Evolutionary conservation across 2,888 invertebrate species (phyloP), one percentile per base, ranked within the genome.

Genomic region (Maniola hyperantus): DNA sequence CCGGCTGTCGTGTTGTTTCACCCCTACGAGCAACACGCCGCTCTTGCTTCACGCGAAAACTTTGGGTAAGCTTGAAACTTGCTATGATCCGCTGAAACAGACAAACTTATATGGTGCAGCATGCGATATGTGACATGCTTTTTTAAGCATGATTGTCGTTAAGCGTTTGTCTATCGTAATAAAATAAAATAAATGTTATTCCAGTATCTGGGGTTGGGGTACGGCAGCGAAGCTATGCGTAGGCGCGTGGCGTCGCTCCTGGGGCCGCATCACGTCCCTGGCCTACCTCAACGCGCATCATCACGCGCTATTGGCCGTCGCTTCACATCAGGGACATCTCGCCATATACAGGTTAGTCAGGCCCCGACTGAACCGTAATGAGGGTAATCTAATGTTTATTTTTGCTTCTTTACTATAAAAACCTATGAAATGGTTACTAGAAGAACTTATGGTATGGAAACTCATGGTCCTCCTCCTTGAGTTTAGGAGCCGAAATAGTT

Each of bases 251-350:
- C 93, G 92, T 77, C 93, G 85, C 71, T 76, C 73, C 78, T 86
- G 75, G 72, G 94, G 95, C 13, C 95, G 96, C 73, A 95, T 99
- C 65, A 96, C 97, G 6, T 93, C 97, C 64, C 92, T 98, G 68
- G 96, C 97, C 77, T 97, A 97, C 91, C 90, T 98, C 48, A 98
- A 99, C 89, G 94, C 96, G 58, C 97, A 98, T 83, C 96, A 97
- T 79, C 93, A 95, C 60, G 94, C 96, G 26, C 91, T 98, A 75
- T 89, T 97, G 57, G 93, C 96, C 91, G 94, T 94, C 54, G 97
- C 95, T 34, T 94, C 96, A 62, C 96, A 97, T 84, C 95, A 96
- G 81, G 97, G 97, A 46, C 94, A 95, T 67, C 93, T 97, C 34
- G 93, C 95, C 79, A 83, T 97, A 33, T 97, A 96, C 93, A 67